These are phyloP conservation scores for Neosalanx taihuensis DNA, from an alignment of 2,797 vertebrate species.

Conservation along the genomic window DNA sequence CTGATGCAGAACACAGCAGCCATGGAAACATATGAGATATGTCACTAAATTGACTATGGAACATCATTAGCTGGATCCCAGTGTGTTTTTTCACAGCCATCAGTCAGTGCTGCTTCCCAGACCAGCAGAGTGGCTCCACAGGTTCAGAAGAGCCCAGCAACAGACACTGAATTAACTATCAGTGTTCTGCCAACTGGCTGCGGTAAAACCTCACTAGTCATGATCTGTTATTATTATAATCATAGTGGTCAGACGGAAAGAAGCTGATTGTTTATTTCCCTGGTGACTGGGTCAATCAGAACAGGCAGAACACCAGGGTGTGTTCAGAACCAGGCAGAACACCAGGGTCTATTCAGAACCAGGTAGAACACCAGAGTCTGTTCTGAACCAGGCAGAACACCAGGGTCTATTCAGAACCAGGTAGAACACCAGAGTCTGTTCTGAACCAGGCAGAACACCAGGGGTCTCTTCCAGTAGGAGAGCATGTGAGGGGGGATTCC, in stretches of 20 bases:
- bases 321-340: too few species aligned
- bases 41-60: background rate
- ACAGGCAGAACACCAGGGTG: background rate
- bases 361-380: too few species aligned
- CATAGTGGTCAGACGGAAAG: background rate
- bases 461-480: too few species aligned
- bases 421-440: too few species aligned
- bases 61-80: background rate
- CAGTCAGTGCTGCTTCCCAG: background rate
- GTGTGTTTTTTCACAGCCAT: background rate
- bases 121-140: background rate
- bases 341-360: too few species aligned
- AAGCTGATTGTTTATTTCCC: background rate
- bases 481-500: too few species aligned
- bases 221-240: background rate
- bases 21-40: background rate
- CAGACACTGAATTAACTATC: background rate
- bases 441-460: too few species aligned
- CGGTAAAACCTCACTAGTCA: background rate
- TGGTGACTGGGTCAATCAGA: background rate
- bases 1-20: background rate
- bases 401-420: too few species aligned
- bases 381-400: too few species aligned
- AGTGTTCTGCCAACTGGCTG: background rate
- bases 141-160: constrained; percentile 10